Evolutionary conservation across 2,797 vertebrate genomes (phyloP).

Genomic region (Petrocephalus schoutedeni): DNA sequence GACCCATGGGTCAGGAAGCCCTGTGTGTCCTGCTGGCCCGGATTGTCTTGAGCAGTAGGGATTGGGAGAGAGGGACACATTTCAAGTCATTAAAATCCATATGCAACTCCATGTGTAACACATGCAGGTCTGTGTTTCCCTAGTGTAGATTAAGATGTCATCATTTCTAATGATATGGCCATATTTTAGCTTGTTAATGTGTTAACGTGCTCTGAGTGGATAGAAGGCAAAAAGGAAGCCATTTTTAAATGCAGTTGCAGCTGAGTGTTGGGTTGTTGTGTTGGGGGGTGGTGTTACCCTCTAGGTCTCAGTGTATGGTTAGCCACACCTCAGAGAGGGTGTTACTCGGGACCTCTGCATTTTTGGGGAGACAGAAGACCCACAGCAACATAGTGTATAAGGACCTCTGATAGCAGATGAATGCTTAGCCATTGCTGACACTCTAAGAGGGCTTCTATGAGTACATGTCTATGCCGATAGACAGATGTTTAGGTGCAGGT

Average conservation of each 20-base stretch:
- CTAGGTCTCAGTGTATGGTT: background rate
- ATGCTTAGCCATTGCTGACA: background rate
- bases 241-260: background rate
- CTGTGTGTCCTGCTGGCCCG: background rate
- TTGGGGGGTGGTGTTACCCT: background rate
- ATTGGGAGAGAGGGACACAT: background rate
- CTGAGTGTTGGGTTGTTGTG: background rate
- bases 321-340: background rate
- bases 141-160: background rate
- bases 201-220: background rate
- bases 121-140: background rate
- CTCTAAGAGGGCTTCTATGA: background rate
- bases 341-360: background rate
- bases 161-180: background rate
- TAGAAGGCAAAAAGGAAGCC: background rate
- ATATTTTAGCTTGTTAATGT: background rate
- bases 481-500: too few relatives aligned
- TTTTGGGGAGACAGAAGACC: background rate
- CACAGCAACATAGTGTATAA: background rate
- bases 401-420: background rate
- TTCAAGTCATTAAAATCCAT: background rate
- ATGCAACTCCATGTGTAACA: background rate
- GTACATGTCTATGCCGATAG: background rate
- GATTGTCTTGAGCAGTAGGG: background rate
- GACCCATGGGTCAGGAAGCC: background rate